A percentile compares a stretch with the other conserved stretches of the same genome.
Conservation (phyloP, 2,113 vertebrate species). For the Charina bottae region DNA sequence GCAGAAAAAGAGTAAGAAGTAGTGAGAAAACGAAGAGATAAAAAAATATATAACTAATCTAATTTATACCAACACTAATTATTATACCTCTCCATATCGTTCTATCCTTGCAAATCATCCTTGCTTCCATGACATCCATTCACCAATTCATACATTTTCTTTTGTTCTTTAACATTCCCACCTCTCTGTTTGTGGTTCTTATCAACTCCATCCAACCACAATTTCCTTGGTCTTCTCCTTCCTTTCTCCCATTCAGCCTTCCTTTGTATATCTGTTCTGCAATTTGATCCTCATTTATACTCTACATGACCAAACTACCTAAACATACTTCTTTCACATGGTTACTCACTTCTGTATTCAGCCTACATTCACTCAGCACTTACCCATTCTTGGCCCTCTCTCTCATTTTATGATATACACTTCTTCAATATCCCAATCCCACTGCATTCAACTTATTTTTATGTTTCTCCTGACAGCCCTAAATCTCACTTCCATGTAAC, state of each 20-base stretch:
- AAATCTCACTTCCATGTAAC: not conserved
- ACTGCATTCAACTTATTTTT: not conserved
- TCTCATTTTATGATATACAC: not conserved
- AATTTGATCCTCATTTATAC: not conserved
- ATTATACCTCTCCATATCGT: not conserved
- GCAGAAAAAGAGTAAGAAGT: not conserved
- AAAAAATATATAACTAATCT: not conserved
- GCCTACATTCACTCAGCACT: not conserved
- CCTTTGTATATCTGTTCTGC: not conserved
- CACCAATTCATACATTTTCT: not conserved
- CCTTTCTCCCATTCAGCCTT: not conserved
- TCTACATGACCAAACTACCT: not conserved
- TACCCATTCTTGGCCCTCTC: not conserved
- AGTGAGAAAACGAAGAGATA: not conserved
- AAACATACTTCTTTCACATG: not conserved
- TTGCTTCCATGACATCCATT: not conserved
- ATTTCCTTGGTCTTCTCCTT: not conserved
- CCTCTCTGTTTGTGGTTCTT: not conserved
- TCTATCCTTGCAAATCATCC: not conserved
- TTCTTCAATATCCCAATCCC: not conserved
- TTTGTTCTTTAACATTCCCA: not conserved
- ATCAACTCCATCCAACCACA: not conserved
- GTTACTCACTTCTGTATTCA: not conserved
- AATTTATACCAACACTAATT: not conserved
- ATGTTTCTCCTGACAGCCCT: not conserved